These are phyloP conservation scores for Cecidostiba fungosa DNA, from an alignment of 2,888 invertebrate species.

Conservation along the genomic window DNA sequence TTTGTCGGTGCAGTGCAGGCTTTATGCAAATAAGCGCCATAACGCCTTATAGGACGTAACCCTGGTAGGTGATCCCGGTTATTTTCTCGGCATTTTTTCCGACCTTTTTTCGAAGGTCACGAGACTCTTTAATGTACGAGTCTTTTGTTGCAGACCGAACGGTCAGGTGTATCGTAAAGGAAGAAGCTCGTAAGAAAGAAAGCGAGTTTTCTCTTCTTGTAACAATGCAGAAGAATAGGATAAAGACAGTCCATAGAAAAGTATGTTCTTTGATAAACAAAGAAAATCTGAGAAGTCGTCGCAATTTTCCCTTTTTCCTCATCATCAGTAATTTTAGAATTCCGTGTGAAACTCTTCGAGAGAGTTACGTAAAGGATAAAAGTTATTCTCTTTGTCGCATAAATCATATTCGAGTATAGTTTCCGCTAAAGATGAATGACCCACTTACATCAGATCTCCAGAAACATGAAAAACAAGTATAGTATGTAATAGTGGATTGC, in stretches of 20 bases:
- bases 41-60: slow-evolving; percentile 22
- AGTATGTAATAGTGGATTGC: slow-evolving; percentile 41
- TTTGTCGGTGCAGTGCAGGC: slow-evolving; percentile 34
- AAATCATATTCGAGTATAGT: not conserved
- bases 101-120: slow-evolving; percentile 24
- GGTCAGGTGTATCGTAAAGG: not conserved
- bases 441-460: slow-evolving; percentile 45
- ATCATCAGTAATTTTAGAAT: not conserved
- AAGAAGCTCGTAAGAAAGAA: not conserved
- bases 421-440: slow-evolving; percentile 31
- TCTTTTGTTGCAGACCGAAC: not conserved
- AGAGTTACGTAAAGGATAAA: not conserved
- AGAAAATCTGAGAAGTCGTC: not conserved
- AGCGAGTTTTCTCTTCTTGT: not conserved
- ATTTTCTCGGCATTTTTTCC: slow-evolving; percentile 28
- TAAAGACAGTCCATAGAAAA: not conserved
- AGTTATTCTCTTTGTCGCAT: not conserved
- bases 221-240: not conserved
- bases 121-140: not conserved
- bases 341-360: not conserved
- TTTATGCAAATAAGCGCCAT: slow-evolving; percentile 39
- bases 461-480: slow-evolving; percentile 57
- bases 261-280: not conserved
- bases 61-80: not conserved
- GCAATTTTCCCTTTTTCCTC: not conserved